Conservation (phyloP, 2,113 vertebrate genomes). For the Strix uralensis region DNA sequence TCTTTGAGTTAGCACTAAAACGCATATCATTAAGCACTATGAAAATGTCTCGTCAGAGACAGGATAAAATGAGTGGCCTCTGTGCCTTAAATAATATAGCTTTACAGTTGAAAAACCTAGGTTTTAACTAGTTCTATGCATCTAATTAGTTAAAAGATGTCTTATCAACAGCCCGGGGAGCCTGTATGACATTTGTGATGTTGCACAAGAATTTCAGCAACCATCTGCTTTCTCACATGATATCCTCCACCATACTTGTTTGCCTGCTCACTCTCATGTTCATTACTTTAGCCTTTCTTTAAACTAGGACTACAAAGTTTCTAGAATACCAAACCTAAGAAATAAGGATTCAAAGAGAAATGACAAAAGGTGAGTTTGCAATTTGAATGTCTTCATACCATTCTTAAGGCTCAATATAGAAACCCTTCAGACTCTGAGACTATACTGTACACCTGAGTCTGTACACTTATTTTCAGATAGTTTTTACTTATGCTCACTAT, state of each 20-base stretch:
- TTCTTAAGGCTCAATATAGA: neutral
- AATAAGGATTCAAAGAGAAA: neutral
- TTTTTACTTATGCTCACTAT: neutral
- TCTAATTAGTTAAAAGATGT: neutral
- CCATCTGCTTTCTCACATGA: neutral
- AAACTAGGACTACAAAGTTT: neutral
- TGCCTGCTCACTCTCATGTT: neutral
- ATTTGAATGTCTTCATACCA: neutral
- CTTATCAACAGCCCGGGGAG: neutral
- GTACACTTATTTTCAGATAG: neutral
- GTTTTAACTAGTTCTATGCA: neutral
- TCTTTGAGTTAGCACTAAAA: neutral
- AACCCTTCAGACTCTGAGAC: neutral
- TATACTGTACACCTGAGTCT: neutral
- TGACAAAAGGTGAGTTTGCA: neutral
- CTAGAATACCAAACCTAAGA: neutral
- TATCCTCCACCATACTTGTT: neutral
- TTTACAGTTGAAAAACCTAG: neutral
- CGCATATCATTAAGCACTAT: neutral
- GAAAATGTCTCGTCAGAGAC: neutral
- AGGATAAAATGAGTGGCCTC: neutral
- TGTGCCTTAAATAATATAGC: neutral
- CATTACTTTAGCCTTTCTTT: neutral
- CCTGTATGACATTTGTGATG: neutral
- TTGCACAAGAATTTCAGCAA: neutral